Percentiles rank a stretch among this genome's conserved stretches.
Conservation (phyloP, 2,888 invertebrate genomes). For the Tinea semifulvella region DNA sequence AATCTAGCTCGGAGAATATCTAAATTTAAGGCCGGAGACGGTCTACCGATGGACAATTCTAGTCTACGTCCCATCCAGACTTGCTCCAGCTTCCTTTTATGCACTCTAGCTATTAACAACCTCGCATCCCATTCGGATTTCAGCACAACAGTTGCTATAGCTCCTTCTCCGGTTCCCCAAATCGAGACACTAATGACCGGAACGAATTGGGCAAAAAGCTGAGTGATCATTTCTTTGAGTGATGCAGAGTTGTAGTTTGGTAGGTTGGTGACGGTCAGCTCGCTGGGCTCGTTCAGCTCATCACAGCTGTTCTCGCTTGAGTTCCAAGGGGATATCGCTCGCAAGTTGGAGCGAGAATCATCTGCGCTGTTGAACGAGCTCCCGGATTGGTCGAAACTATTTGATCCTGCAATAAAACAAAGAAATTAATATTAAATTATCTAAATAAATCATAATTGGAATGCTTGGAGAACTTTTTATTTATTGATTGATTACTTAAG, state of each 20-base stretch:
- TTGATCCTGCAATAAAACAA: constrained; percentile 30
- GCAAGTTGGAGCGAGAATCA: constrained; percentile 31
- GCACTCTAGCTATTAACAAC: constrained; percentile 82
- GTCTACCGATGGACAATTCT: constrained; percentile 73
- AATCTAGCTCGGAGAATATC: constrained; percentile 74
- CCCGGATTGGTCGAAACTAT: constrained; percentile 46
- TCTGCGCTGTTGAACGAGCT: constrained; percentile 54
- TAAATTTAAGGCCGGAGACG: constrained; percentile 69
- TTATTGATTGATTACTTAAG: no score
- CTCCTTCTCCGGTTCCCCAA: constrained; percentile 51
- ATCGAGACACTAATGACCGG: constrained; percentile 43
- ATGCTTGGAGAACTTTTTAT: no score
- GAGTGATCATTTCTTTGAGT: constrained; percentile 46
- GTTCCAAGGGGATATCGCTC: constrained; percentile 57
- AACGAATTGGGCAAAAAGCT: constrained; percentile 49
- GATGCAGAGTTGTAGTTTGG: constrained; percentile 42
- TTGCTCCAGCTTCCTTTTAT: constrained; percentile 78
- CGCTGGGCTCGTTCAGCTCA: constrained; percentile 35
- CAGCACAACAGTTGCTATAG: constrained; percentile 76
- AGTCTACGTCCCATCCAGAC: constrained; percentile 76
- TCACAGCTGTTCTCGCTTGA: constrained; percentile 52
- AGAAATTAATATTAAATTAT: not conserved
- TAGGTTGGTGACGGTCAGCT: constrained; percentile 52
- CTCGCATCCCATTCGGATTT: constrained; percentile 75
- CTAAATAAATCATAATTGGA: not conserved